Percentiles rank a stretch among this genome's conserved stretches.
Conservation (phyloP, 2,888 invertebrate species). For the Brachyptera putata region DNA sequence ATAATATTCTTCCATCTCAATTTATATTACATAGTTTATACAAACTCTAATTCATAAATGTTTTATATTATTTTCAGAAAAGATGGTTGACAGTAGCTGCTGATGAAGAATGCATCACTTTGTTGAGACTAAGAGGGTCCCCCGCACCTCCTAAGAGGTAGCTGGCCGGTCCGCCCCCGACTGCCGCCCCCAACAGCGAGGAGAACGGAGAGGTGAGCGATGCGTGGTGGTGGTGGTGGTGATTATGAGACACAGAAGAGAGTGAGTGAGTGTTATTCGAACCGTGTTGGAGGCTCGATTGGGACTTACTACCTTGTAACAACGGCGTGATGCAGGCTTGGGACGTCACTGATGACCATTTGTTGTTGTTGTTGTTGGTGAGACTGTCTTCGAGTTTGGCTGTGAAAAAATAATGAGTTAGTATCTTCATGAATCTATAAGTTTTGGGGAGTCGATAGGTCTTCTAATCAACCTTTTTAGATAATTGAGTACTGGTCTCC, state of each 20-base stretch:
- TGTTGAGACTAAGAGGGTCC: constrained; percentile 37
- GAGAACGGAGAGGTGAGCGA: constrained; percentile 32
- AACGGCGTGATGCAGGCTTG: constrained; percentile 43
- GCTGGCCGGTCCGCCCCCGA: constrained; percentile 39
- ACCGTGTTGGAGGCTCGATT: constrained; percentile 42
- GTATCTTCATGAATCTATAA: not conserved
- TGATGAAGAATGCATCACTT: constrained; percentile 35
- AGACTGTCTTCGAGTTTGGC: constrained; percentile 46
- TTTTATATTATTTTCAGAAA: too few relatives aligned
- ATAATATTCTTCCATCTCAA: too few relatives aligned
- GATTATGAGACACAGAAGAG: constrained; percentile 43
- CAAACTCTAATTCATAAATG: too few relatives aligned
- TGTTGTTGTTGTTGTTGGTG: constrained; percentile 47
- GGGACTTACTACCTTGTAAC: constrained; percentile 38
- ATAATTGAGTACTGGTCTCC: too few relatives aligned
- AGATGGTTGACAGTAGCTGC: constrained; percentile 38
- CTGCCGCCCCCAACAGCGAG: constrained; percentile 40
- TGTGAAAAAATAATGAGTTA: constrained; percentile 38
- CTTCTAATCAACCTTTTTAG: too few relatives aligned
- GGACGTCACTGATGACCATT: constrained; percentile 46
- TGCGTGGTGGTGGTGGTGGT: constrained; percentile 42
- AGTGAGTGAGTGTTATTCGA: constrained; percentile 3
- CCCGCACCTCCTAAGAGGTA: constrained; percentile 38
- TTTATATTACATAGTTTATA: too few relatives aligned
- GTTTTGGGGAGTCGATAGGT: not conserved